A percentile compares a stretch with the other conserved stretches of the same genome.
Conservation (phyloP, 92 coral and sea anemone species). For the Epizoanthus rinbou region DNA sequence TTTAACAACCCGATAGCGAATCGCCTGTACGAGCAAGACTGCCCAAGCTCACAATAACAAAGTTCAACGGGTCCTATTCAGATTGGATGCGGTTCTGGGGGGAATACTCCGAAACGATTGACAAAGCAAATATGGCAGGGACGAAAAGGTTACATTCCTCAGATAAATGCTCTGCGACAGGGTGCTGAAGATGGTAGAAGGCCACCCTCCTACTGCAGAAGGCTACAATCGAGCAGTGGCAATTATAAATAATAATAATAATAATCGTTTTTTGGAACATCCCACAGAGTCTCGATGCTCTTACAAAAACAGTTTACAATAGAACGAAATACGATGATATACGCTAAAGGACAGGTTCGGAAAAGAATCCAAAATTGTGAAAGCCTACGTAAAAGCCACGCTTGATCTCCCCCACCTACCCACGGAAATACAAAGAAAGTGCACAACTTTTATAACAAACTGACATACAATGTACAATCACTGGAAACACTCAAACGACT, state of each 20-base stretch:
- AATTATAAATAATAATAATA: too few relatives aligned
- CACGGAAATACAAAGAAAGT: constrained; percentile 44
- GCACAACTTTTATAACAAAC: constrained; percentile 49
- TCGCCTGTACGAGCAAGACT: too few relatives aligned
- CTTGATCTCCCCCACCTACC: constrained; percentile 48
- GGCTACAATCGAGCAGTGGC: constrained; percentile 54
- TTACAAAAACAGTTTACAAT: too few relatives aligned
- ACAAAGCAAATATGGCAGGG: constrained; percentile 38
- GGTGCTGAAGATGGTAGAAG: constrained; percentile 39
- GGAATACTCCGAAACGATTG: constrained; percentile 44
- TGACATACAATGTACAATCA: constrained; percentile 49
- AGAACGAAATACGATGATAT: too few relatives aligned
- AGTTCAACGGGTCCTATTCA: constrained; percentile 46
- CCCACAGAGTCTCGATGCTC: too few relatives aligned
- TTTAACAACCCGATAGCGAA: too few relatives aligned
- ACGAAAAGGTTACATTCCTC: constrained; percentile 50
- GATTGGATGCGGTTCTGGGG: constrained; percentile 62
- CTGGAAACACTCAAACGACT: constrained; percentile 54
- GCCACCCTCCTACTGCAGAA: constrained; percentile 45
- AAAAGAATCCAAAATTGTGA: constrained; percentile 49
- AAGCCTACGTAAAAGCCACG: constrained; percentile 51
- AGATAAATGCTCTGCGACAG: constrained; percentile 32
- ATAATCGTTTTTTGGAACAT: too few relatives aligned
- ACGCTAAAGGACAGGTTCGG: constrained; percentile 51
- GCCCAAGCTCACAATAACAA: constrained; percentile 26